Evolutionary conservation across 2,888 invertebrate genomes (phyloP), one percentile per base, ranked within the genome.

Genomic region (Herminia tarsipennalis): DNA sequence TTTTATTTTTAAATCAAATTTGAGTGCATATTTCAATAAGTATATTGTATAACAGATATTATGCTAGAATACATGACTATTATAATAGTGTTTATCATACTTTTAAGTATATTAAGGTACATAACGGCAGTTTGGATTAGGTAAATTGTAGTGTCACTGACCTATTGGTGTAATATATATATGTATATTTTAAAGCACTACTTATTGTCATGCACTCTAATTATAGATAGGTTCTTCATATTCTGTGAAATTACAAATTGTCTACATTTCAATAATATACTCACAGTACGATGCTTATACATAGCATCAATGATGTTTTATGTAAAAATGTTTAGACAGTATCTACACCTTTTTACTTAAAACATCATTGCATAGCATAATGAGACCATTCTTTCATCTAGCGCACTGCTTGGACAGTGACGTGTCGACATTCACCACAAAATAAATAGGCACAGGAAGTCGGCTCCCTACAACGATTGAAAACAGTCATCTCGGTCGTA

Each of bases 201-300:
- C 48, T 89, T 91, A 89, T 91, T 91, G 90, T 90, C 90, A 90
- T 90, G 90, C 90, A 85, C 81, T 84, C 83, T 81, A 84, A 70
- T 51, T 32, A 41, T 41, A 42, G 36, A 45, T 56, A 61, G 40
- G 45, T 35, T 62, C 52, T 69, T 62, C 46, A 66, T 50, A 58
- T 55, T 29, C 33, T 48, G 65, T 69, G 64, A 66, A 65, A 64
- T 59, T 48, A 61, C 54, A 49, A 27, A 57, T 49, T 53, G 32
- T 62, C 69, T 59, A 69, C 66, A 66, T 66, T 41, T 41, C 59
- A 66, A 65, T 60, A 64, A 65, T 56, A 68, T 48, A 59, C 61
- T 54, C 58, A 64, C 54, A 53, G 50, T 56, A 61, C 55, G 34
- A 61, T 47, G 58, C 56, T 58, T 61, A 73, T 73, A 77, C 64